Evolutionary conservation across 2,113 vertebrate species (phyloP), one percentile per base, ranked within the genome.

Genomic region (Coptodon bakossiorum): DNA sequence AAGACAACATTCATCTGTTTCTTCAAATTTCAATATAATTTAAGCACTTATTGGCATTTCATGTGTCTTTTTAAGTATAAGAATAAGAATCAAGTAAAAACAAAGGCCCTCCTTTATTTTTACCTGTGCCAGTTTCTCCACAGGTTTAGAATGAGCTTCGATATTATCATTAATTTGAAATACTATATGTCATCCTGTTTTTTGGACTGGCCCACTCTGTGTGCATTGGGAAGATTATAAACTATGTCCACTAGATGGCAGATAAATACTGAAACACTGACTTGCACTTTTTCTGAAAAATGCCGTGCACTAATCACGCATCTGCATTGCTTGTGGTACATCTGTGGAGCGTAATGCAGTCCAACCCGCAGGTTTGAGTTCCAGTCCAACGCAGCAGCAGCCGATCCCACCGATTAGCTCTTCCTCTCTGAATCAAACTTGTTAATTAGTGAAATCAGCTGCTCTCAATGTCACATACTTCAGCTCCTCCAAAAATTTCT

Each of bases 361-460:
- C 59, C 57, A 59, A 6, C 56, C 27, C 31, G 57, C 57, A 73
- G 8, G 68, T 45, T 45, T 27, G 68, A 40, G 36, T 71, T 71
- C 36, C 38, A 71, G n/a, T 45, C 43, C 43, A 50, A 11, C 2
- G 2, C 38, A 45, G 68, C 66, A 27, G 66, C 68, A 73, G 38
- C 68, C 2, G 13, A 73, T 43, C 13, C 1, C 38, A 24, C 68
- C 1, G 1, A 0, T 48, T 0, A 76, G 43, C 9, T 76, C 71
- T 48, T 76, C 24, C 3, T 29, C 43, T 76, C 71, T 29, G 43
- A 50, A 31, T 50, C 24, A 10, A 24, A 34, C 5, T 6, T 84
- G 86, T 29, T 86, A 83, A 85, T 87, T 40, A 83, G 83, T n/a
- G 45, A 83, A 76, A 81, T 79, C 56, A 82, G 81, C 76, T 82